Evolutionary conservation across 2,113 vertebrate genomes (phyloP), one percentile per base, ranked within the genome.

Genomic region (Microcebus ravelobensis): DNA sequence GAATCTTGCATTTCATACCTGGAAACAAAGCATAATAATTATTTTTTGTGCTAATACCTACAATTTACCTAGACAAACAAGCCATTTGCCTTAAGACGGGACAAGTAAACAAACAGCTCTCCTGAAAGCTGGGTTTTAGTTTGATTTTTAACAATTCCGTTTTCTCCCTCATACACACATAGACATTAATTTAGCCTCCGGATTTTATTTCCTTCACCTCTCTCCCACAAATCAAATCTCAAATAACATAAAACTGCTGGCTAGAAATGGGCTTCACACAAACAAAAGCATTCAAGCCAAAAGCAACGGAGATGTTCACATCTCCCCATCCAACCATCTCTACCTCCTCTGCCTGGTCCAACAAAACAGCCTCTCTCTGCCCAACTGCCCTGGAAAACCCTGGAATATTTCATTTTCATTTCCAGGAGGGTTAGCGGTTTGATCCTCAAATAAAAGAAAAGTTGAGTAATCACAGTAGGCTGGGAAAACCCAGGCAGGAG

Each of bases 401-500:
- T 63, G 14, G 90, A 90, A 93, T 87, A 77, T 13, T 80, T 92
- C 59, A 34, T 90, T 87, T 93, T 94, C 84, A 93, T 95, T 95
- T 92, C 87, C 67, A 91, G 48, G 88, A 68, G 39, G 86, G 95
- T 12, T 81, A 92, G 65, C 25, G 14, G 55, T 39, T 57, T 95
- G 90, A 93, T 91, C 81, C 81, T 55, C 84, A 82, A 94, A 96
- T 85, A 83, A 96, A 96, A 92, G 89, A 81, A 96, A 97, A 96
- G 94, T 96, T 96, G 73, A 73, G 65, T 80, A 82, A 88, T 87
- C 96, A 95, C 52, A 52, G 77, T 48, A 95, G 84, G 96, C 91
- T 84, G 81, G 83, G 31, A 14, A 86, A 80, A 0, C 1, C 68
- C 59, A 86, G 80, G 76, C 97, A 91, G 93, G 68, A 89, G 97